phyloP scores from a whole-genome alignment of 53 echinoderm and acorn worm species.

The Paracentrotus lividus region DNA sequence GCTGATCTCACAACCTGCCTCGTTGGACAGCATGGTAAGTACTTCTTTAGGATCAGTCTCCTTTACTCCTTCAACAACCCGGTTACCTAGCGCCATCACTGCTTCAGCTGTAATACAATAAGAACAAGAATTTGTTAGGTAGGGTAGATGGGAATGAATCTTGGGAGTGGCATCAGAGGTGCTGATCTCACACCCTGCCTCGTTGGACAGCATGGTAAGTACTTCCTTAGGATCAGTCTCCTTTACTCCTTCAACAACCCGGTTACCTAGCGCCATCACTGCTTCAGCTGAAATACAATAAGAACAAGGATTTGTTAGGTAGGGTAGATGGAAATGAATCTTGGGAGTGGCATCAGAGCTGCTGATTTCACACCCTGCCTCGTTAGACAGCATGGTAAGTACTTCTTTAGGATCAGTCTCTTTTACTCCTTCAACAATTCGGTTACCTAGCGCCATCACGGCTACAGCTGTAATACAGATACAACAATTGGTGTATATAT shows the following conservation, averaged over 20 bases:
- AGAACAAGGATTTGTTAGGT: constrained; percentile 59
- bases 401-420: constrained; percentile 88
- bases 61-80: constrained; percentile 85
- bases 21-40: constrained; percentile 87
- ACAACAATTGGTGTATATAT: no score
- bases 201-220: constrained; percentile 88
- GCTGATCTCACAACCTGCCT: constrained; percentile 90
- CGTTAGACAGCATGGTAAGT: constrained; percentile 87
- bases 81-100: constrained; percentile 85
- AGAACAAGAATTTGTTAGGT: background rate
- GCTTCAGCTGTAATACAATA: constrained; percentile 82
- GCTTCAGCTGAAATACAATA: background rate
- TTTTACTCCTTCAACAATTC: constrained; percentile 85
- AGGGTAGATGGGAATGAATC: background rate
- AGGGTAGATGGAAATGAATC: constrained; percentile 93
- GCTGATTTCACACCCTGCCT: constrained; percentile 90
- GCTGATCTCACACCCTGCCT: constrained; percentile 90
- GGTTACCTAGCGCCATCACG: constrained; percentile 85
- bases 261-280: constrained; percentile 80
- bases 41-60: constrained; percentile 88
- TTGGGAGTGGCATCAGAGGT: constrained; percentile 81
- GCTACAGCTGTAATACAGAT: constrained; percentile 81
- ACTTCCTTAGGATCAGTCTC: constrained; percentile 89
- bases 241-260: constrained; percentile 87
- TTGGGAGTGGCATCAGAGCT: constrained; percentile 88